Percentiles rank a stretch among this genome's conserved stretches.
Evolutionary conservation across 2,797 vertebrate species (phyloP).

Genomic region (Macrochelys suwanniensis): DNA sequence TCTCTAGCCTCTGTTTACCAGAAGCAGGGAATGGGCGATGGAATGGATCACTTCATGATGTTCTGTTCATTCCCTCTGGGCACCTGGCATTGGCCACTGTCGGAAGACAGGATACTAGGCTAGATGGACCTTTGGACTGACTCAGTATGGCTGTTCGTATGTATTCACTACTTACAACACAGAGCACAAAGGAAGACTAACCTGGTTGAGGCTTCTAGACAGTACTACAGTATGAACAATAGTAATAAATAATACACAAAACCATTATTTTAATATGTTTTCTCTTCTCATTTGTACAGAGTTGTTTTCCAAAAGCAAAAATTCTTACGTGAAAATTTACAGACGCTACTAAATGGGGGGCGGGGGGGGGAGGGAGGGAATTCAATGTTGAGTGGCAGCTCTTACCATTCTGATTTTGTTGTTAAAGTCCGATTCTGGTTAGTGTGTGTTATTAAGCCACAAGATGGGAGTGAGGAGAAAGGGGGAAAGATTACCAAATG

Average conservation of each 20-base stretch:
- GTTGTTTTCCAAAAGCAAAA: not conserved
- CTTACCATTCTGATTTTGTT: not conserved
- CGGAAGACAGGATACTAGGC: too few relatives aligned
- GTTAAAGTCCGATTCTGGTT: not conserved
- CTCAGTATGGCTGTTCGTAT: too few relatives aligned
- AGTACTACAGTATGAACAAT: not conserved
- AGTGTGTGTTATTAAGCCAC: not conserved
- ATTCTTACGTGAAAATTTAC: not conserved
- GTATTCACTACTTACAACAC: not conserved
- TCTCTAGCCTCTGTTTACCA: too few relatives aligned
- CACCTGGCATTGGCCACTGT: too few relatives aligned
- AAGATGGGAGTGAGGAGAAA: not conserved
- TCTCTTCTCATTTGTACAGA: not conserved
- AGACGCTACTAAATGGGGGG: not conserved
- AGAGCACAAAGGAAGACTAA: not conserved
- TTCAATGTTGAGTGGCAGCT: not conserved
- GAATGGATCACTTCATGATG: too few relatives aligned
- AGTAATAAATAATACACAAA: not conserved
- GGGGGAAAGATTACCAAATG: not conserved
- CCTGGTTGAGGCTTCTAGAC: not conserved
- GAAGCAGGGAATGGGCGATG: too few relatives aligned
- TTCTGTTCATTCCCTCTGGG: too few relatives aligned
- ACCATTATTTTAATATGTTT: not conserved
- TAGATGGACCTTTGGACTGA: too few relatives aligned
- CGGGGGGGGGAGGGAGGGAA: not conserved